phyloP scores from a whole-genome alignment of 2,113 vertebrate species.

The Vulpes lagopus region DNA sequence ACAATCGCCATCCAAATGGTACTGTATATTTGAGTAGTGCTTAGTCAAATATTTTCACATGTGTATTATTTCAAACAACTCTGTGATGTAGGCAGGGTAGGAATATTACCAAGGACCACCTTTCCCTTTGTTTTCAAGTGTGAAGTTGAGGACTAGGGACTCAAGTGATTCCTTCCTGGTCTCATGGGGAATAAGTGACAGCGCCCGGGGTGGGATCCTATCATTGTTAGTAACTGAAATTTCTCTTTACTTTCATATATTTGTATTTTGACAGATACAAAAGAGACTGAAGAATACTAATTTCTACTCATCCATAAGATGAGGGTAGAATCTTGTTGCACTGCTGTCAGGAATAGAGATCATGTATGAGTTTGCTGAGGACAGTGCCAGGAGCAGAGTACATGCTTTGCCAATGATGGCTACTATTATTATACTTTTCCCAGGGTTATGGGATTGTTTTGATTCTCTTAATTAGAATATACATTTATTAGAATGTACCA shows the following conservation, averaged over 20 bases:
- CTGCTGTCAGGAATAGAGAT: not conserved
- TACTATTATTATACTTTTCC: not conserved
- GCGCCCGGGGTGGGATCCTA: not conserved
- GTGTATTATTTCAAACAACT: slow-evolving; percentile 15
- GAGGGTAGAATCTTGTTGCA: not conserved
- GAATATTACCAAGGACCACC: not conserved
- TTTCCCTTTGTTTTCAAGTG: slow-evolving; percentile 26
- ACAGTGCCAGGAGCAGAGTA: not conserved
- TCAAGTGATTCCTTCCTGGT: not conserved
- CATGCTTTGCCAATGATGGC: not conserved
- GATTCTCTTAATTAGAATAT: slow-evolving; percentile 41
- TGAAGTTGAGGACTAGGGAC: not conserved
- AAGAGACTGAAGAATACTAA: not conserved
- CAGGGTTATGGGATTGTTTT: slow-evolving; percentile 55
- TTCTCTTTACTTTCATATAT: not conserved
- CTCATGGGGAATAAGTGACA: not conserved
- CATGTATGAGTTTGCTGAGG: not conserved
- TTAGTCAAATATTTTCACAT: not conserved
- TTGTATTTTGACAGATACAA: not conserved
- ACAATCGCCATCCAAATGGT: not conserved
- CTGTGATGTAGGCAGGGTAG: not conserved
- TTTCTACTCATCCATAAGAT: not conserved
- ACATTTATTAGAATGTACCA: not conserved
- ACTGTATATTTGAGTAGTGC: not conserved
- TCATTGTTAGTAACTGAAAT: slow-evolving; percentile 4